Conservation (phyloP, 2,797 vertebrate species). For the Chelidonichthys spinosus region DNA sequence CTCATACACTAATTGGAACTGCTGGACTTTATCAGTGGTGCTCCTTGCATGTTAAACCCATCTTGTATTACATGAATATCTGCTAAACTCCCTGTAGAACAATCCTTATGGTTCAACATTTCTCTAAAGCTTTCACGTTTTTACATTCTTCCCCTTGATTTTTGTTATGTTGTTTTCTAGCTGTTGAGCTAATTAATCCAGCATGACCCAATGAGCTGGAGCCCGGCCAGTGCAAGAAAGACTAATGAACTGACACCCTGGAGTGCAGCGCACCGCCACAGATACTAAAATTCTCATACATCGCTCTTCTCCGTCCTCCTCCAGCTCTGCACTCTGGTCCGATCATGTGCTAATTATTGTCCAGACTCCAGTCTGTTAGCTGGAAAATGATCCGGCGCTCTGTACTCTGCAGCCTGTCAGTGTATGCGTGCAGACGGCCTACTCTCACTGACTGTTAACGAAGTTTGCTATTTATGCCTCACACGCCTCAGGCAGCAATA, state of each 20-base stretch:
- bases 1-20: constrained; percentile 25
- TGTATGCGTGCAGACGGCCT: constrained; percentile 43
- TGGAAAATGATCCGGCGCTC: constrained; percentile 61
- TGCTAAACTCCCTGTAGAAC: constrained; percentile 1
- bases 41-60: constrained; percentile 20
- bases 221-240: constrained; percentile 58
- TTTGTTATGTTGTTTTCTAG: constrained; percentile 34
- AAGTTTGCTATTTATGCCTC: constrained; percentile 38
- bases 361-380: constrained; percentile 58
- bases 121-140: constrained; percentile 19
- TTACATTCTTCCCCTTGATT: constrained; percentile 22
- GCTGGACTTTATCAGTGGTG: not conserved
- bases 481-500: constrained; percentile 39
- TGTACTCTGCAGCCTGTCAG: constrained; percentile 48
- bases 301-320: constrained; percentile 12
- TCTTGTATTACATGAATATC: constrained; percentile 17
- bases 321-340: constrained; percentile 41
- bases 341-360: constrained; percentile 60
- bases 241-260: constrained; percentile 67
- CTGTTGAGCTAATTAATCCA: constrained; percentile 73
- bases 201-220: constrained; percentile 62
- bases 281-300: constrained; percentile 56
- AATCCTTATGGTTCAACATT: constrained; percentile 22
- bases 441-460: constrained; percentile 59
- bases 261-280: constrained; percentile 46